Base-by-base conservation (phyloP, 2,888 invertebrate species). In the Acleris holmiana region DNA sequence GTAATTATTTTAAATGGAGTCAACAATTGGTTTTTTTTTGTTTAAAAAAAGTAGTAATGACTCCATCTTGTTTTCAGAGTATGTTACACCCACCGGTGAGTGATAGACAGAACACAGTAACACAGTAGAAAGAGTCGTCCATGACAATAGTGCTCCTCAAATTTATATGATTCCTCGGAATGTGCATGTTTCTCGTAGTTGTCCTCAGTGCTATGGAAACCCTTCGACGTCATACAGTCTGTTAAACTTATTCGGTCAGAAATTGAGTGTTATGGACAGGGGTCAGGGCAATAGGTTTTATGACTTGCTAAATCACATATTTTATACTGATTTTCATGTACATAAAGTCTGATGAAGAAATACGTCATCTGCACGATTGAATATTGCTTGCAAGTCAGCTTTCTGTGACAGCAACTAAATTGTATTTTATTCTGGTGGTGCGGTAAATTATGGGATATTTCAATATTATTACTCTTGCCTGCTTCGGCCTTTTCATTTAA, bases 51-150 rank as follows among this genome's bases (percentile, higher is more conserved):
- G 87, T 91, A 91, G 92, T 92, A 92, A 92, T 78, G 91, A 80
- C 91, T 92, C 91, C 92, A 91, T 89, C 84, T 91, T 91, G 84
- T 91, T 93, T 93, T 93, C 93, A 93, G 93, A 93, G 82, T 89
- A 86, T 91, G 86, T 93, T 83, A 91, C 93, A 86, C 86, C 93
- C 86, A 93, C 93, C 75, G 93, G 93, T 93, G 92, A 93, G 93
- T 93, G 83, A 72, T 89, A 89, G 89, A 80, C 67, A 73, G 78
- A 81, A 87, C 89, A 91, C 89, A 76, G 80, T 87, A 81, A 87
- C 89, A 91, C 89, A 76, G 80, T 87, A 87, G 86, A 78, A 69
- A 62, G 70, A 73, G 73, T 71, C 73, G 68, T 71, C 70, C 61
- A 63, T 41, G 57, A 48, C 59, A 54, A 55, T 50, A 63, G 54